Percentiles rank a stretch among this genome's conserved stretches.
phyloP scores from a whole-genome alignment of 2,113 vertebrate species.

The Muscicapa adusta region DNA sequence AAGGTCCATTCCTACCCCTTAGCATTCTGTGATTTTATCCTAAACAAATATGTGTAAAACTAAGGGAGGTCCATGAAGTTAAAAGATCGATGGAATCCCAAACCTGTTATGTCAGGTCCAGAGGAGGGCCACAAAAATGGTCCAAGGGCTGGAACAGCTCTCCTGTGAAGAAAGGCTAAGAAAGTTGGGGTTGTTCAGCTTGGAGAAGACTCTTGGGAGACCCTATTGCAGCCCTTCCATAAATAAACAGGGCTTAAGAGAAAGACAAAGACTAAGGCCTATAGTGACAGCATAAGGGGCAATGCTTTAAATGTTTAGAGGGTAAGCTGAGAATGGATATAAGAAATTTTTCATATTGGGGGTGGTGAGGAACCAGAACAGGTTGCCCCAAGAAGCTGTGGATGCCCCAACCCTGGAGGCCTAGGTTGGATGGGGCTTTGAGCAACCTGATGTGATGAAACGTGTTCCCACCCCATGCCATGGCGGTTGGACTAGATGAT shows the following conservation, averaged over 20 bases:
- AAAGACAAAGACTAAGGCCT: neutral
- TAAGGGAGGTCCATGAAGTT: neutral
- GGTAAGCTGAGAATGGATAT: neutral
- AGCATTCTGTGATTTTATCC: neutral
- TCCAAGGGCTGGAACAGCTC: neutral
- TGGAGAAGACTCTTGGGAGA: neutral
- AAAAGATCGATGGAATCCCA: neutral
- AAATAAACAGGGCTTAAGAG: neutral
- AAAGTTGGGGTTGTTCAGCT: neutral
- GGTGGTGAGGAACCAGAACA: neutral
- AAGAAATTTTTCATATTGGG: neutral
- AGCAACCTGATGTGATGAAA: neutral
- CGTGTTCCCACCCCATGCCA: neutral
- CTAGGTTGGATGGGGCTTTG: fast-evolving
- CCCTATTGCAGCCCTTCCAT: neutral
- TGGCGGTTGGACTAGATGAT: neutral
- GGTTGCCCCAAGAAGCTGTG: neutral
- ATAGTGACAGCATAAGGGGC: neutral
- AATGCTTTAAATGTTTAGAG: fast-evolving
- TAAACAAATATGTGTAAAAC: neutral
- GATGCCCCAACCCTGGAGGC: neutral
- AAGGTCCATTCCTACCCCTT: neutral
- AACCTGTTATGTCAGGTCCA: neutral
- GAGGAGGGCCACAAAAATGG: neutral
- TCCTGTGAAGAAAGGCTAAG: neutral